phyloP scores from a whole-genome alignment of 2,113 vertebrate species.

The Clupea harengus region DNA sequence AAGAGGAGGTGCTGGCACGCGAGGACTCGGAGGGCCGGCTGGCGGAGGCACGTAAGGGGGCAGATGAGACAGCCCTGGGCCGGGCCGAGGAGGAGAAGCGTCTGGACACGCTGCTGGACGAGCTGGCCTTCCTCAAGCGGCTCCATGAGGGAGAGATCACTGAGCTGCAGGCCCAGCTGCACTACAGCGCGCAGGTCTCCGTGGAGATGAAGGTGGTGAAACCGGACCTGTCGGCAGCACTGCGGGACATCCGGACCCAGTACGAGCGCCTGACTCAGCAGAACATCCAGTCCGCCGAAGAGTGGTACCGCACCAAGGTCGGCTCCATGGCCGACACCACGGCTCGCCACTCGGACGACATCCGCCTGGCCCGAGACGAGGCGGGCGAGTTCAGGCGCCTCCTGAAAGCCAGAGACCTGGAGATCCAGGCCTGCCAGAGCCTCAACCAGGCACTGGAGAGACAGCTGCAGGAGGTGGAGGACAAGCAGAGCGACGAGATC shows the following conservation, averaged over 20 bases:
- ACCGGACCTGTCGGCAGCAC: slow-evolving; percentile 63
- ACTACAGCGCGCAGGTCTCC: slow-evolving; percentile 61
- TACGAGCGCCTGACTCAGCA: slow-evolving; percentile 70
- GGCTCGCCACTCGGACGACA: slow-evolving; percentile 63
- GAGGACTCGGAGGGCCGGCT: slow-evolving; percentile 69
- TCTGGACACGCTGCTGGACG: slow-evolving; percentile 58
- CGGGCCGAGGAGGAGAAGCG: slow-evolving; percentile 67
- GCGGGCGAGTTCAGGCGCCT: slow-evolving; percentile 66
- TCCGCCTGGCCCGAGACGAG: slow-evolving; percentile 69
- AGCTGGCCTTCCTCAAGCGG: slow-evolving; percentile 69
- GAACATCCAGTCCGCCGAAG: slow-evolving; percentile 74
- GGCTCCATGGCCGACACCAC: slow-evolving; percentile 67
- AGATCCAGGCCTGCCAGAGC: slow-evolving; percentile 67
- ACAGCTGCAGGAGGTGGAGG: slow-evolving; percentile 69
- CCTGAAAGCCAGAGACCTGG: slow-evolving; percentile 65
- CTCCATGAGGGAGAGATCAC: slow-evolving; percentile 63
- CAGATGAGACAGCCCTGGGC: slow-evolving; percentile 61
- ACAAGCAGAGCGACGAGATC: slow-evolving; percentile 68
- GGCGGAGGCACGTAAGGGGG: slow-evolving; percentile 67
- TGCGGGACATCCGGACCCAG: slow-evolving; percentile 62
- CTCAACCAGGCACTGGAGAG: slow-evolving; percentile 68
- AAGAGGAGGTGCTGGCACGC: slow-evolving; percentile 59
- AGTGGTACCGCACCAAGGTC: slow-evolving; percentile 73
- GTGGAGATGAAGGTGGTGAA: slow-evolving; percentile 60
- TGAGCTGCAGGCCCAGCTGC: slow-evolving; percentile 68